These are phyloP conservation scores for pig (Sus scrofa) DNA, from an alignment of 2,113 vertebrate species.

Conservation along the genomic window T2T-Sscrofa CM000813.6:48283501-48284000, in stretches of 20 bases:
- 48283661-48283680: neutral
- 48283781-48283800: neutral
- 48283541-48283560: neutral
- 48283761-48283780: neutral
- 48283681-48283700: neutral
- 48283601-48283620: neutral
- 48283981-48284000: neutral
- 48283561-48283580: neutral
- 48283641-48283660: neutral
- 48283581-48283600: neutral
- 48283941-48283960: neutral
- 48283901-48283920: neutral
- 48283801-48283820: neutral
- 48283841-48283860: neutral
- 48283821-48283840: neutral
- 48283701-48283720: neutral
- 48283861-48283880: constrained; percentile 14
- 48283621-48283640: neutral
- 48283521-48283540: neutral
- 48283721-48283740: neutral
- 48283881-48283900: neutral
- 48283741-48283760: neutral
- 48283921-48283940: neutral
- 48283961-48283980: neutral
- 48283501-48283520: neutral